Evolutionary conservation across 2,888 invertebrate genomes (phyloP).

Genomic region (Orgyia antiqua): DNA sequence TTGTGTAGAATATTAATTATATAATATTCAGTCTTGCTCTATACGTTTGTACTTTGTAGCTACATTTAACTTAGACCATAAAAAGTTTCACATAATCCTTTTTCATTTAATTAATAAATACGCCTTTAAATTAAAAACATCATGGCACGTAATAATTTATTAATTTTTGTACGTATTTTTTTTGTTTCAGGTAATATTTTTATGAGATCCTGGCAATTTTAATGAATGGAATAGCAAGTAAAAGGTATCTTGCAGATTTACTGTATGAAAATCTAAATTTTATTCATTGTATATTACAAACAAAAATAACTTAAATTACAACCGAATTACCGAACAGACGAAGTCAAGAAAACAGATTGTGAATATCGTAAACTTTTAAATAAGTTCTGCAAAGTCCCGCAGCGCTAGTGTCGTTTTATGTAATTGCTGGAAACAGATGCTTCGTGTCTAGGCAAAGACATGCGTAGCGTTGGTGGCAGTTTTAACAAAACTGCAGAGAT

Average conservation of each 20-base stretch:
- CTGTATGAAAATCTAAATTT: too few species aligned
- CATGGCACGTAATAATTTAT: conserved; percentile 5
- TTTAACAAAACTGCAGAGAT: conserved; percentile 28
- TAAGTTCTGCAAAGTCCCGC: conserved; percentile 13
- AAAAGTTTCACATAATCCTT: conserved; percentile 20
- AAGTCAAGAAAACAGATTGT: too few species aligned
- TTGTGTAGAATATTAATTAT: conserved; percentile 52
- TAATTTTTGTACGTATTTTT: conserved; percentile 12
- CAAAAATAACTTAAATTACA: too few species aligned
- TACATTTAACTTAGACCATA: too few species aligned
- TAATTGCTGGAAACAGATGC: conserved; percentile 23
- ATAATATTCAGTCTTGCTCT: conserved; percentile 23
- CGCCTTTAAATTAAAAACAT: conserved; percentile 6
- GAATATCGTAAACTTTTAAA: too few species aligned
- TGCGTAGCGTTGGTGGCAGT: conserved; percentile 21
- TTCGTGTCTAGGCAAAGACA: conserved; percentile 24
- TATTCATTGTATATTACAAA: too few species aligned
- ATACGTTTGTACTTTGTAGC: conserved; percentile 9
- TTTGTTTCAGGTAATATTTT: conserved; percentile 25
- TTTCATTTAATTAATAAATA: conserved; percentile 11
- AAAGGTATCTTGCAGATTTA: too few species aligned
- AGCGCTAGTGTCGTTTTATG: conserved; percentile 33
- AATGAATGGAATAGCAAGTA: too few species aligned
- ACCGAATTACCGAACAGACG: too few species aligned
- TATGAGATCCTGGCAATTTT: too few species aligned